These are phyloP conservation scores for Dufourea novaeangliae DNA, from an alignment of 1,140 invertebrate genomes.

Conservation along the genomic window DNA sequence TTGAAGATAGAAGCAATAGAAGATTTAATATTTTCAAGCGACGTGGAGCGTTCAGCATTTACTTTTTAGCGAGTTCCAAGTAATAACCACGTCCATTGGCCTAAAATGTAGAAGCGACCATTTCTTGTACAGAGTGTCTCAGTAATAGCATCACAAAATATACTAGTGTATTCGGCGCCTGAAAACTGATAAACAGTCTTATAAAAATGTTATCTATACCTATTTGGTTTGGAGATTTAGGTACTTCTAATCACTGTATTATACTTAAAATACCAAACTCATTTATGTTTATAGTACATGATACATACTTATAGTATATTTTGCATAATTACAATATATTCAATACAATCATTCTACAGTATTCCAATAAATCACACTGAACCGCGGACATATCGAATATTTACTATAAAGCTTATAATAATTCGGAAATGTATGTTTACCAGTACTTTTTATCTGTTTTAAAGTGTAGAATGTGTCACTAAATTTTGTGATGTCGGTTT, in stretches of 20 bases:
- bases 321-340: background rate
- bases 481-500: background rate
- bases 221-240: background rate
- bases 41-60: constrained; percentile 1
- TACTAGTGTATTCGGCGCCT: background rate
- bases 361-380: background rate
- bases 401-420: background rate
- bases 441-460: no score
- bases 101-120: constrained; percentile 31
- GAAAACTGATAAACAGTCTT: background rate
- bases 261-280: background rate
- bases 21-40: constrained; percentile 6
- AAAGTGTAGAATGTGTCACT: background rate
- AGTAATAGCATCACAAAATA: background rate
- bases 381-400: background rate
- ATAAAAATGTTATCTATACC: background rate
- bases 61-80: constrained; percentile 15
- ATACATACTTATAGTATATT: background rate
- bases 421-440: background rate
- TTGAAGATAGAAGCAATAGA: constrained; percentile 3
- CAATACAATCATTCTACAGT: background rate
- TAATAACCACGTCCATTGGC: constrained; percentile 12
- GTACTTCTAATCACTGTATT: background rate
- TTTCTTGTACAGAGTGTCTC: constrained; percentile 18
- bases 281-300: background rate